Base-by-base conservation (phyloP, 2,113 vertebrate genomes). In the Entomyzon cyanotis region DNA sequence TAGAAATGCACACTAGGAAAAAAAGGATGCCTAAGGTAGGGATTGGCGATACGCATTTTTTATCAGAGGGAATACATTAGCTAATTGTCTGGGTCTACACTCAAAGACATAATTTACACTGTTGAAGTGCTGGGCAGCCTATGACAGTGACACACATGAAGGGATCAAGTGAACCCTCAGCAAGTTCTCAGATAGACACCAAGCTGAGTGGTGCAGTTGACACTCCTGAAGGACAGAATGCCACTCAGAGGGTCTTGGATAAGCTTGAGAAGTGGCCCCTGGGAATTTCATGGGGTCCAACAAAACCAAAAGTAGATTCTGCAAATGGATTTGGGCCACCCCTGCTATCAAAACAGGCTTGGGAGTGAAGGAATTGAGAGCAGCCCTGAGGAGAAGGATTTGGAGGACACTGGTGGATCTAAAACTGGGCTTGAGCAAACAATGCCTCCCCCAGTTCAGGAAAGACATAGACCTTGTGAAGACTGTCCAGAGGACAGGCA, bases 141-240 rank as follows among this genome's bases (percentile, higher is more conserved):
- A 39, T 39, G 28, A 27, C 33, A 46, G 1, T 58, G 15, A 17
- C 18, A 13, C 5, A 39, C 31, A n/a, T 5, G 27, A 33, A 49
- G 9, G 18, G 5, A 28, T 24, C 0, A 1, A 75, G 9, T 18
- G 17, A 3, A 41, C 4, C 9, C 12, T 74, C 33, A 75, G 10
- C 24, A 89, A 46, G 6, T 84, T 21, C 28, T 9, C 42, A 44
- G 24, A 11, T 18, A n/a, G 28, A n/a, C 5, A 16, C 20, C 20
- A 50, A 68, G 9, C 41, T 67, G 31, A 20, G 23, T 17, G 31
- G 13, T 16, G 10, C 3, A 8, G 16, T 3, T 55, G 16, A 44
- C 11, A 21, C 1, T 0, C 10, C 15, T 50, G 20, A 79, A 11
- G 25, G 15, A 59, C 0, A 3, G 11, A 19, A 67, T 30, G 9